Conservation (phyloP, 2,888 invertebrate species). For the Pimpla rufipes region DNA sequence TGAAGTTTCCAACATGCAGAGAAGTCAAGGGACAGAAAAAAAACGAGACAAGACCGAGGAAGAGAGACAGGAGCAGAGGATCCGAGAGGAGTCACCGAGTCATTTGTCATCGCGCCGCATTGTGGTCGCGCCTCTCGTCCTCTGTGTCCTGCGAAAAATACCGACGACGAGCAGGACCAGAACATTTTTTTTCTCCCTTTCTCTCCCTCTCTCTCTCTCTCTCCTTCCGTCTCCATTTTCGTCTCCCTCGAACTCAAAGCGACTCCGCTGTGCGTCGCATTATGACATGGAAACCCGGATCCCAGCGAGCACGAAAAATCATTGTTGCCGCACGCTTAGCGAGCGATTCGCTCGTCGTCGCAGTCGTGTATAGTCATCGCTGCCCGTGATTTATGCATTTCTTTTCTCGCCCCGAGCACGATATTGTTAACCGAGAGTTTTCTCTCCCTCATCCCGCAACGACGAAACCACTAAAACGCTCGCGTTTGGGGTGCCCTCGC, state of each 20-base stretch:
- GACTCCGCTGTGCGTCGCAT: conserved; percentile 43
- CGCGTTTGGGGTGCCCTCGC: conserved; percentile 39
- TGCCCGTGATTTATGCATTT: conserved; percentile 83
- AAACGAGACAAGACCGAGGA: conserved; percentile 11
- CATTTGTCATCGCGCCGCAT: conserved; percentile 84
- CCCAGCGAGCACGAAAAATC: conserved; percentile 72
- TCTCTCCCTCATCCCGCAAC: conserved; percentile 57
- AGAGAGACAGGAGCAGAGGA: conserved; percentile 44
- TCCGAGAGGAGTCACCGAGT: conserved; percentile 71
- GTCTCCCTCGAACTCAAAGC: conserved; percentile 48
- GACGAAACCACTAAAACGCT: conserved; percentile 74
- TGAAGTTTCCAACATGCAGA: conserved; percentile 43
- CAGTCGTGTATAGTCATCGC: conserved; percentile 16
- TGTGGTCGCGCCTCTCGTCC: conserved; percentile 83
- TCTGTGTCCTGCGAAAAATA: conserved; percentile 71
- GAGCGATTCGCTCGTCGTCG: conserved; percentile 69
- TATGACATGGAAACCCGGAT: conserved; percentile 50
- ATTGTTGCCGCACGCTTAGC: conserved; percentile 80
- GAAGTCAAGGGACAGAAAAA: conserved; percentile 17
- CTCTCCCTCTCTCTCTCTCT: conserved; percentile 53
- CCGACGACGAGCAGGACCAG: conserved; percentile 66
- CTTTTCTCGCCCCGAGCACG: conserved; percentile 71
- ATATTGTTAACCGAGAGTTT: conserved; percentile 59
- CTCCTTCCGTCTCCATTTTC: conserved; percentile 38
- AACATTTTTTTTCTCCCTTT: conserved; percentile 43